Conservation (phyloP, 2,888 invertebrate genomes). For the Coelinius sp. region DNA sequence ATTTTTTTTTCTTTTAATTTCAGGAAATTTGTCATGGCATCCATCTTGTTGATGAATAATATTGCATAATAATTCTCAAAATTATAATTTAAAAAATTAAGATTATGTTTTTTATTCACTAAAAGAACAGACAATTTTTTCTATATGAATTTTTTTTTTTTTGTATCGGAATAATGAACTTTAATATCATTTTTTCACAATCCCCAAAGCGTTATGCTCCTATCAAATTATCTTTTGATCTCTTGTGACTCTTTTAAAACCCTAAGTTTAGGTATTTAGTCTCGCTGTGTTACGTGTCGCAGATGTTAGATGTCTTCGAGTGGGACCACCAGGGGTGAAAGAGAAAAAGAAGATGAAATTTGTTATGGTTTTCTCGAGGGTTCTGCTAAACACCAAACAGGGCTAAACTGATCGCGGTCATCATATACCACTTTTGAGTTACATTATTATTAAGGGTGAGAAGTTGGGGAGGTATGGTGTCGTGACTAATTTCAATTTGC, state of each 20-base stretch:
- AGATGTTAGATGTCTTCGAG: slow-evolving; percentile 45
- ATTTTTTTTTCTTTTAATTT: too few relatives aligned
- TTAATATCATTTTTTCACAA: not conserved
- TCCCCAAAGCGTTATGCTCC: not conserved
- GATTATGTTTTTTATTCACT: too few relatives aligned
- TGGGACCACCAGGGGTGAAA: slow-evolving; percentile 52
- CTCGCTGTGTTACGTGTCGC: slow-evolving; percentile 52
- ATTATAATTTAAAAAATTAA: too few relatives aligned
- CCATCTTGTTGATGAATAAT: too few relatives aligned
- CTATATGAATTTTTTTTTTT: not conserved
- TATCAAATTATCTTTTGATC: not conserved
- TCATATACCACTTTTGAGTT: slow-evolving; percentile 20
- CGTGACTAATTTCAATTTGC: slow-evolving; percentile 54
- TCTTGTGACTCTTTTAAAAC: not conserved
- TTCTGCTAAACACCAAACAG: slow-evolving; percentile 48
- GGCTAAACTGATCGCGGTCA: slow-evolving; percentile 34
- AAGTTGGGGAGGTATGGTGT: slow-evolving; percentile 41
- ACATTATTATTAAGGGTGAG: slow-evolving; percentile 30
- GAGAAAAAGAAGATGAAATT: slow-evolving; percentile 54
- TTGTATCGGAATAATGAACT: not conserved
- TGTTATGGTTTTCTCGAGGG: slow-evolving; percentile 55
- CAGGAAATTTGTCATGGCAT: too few relatives aligned
- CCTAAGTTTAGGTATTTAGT: slow-evolving; percentile 49
- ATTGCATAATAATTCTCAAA: too few relatives aligned
- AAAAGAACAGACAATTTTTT: too few relatives aligned